Conservation (phyloP, 2,888 invertebrate genomes). For the Gerris lacustris region DNA sequence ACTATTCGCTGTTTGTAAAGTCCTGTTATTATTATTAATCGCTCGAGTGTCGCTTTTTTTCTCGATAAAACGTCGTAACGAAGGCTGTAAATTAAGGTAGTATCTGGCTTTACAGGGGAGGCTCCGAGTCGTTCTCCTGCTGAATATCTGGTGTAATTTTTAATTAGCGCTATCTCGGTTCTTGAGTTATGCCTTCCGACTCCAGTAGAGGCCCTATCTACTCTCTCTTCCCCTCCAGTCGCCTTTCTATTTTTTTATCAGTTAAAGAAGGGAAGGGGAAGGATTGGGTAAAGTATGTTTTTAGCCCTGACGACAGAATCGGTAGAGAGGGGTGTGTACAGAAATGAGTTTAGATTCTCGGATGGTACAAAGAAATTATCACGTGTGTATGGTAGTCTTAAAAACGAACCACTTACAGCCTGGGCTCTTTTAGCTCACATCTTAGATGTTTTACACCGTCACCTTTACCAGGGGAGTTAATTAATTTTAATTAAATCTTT, state of each 20-base stretch:
- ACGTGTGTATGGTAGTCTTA: neutral
- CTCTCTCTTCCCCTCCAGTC: constrained; percentile 16
- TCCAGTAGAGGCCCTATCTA: constrained; percentile 20
- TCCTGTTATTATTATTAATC: no score
- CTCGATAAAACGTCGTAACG: constrained; percentile 17
- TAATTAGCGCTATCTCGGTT: constrained; percentile 28
- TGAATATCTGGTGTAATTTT: constrained; percentile 29
- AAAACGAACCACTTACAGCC: neutral
- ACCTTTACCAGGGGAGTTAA: neutral
- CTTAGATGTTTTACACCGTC: neutral
- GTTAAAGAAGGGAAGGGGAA: neutral
- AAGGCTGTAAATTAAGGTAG: constrained; percentile 28
- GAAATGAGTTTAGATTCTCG: neutral
- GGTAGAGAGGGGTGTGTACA: neutral
- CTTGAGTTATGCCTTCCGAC: constrained; percentile 28
- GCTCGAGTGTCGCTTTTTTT: no score
- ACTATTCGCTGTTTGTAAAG: no score
- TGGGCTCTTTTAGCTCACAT: neutral
- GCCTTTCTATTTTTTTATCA: neutral
- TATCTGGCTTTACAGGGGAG: constrained; percentile 18
- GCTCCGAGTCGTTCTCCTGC: constrained; percentile 23
- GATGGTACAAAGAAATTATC: neutral
- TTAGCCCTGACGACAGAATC: neutral
- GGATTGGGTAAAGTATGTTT: neutral
- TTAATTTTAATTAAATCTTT: constrained; percentile 5